Evolutionary conservation across 2,113 vertebrate species (phyloP), one percentile per base, ranked within the genome.

Genomic region (pig (Sus scrofa)): DNA sequence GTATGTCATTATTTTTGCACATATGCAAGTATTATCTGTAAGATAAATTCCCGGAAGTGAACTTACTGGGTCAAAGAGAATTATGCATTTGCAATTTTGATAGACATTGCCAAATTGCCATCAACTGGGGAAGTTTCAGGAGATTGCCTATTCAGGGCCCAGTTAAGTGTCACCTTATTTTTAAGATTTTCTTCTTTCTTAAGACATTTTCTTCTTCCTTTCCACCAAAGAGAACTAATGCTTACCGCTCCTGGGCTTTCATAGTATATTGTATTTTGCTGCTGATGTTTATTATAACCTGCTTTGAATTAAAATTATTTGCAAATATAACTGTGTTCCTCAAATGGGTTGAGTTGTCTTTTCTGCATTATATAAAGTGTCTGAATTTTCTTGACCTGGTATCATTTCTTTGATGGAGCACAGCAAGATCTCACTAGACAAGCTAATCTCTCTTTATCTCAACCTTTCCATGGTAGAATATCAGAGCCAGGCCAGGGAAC

Each of bases 351-450:
- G 20, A 73, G 26, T 96, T 65, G 18, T 84, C 37, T 91, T 90
- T 81, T 74, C 58, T 91, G 20, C 52, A 39, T 86, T 74, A 39
- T 70, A 32, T 74, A 91, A 81, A 27, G 39, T 94, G 18, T 16
- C n/a, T 95, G 50, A 60, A 39, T 92, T 92, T 73, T 75, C 34
- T 92, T 96, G 56, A 67, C 44, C 44, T 78, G 39, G 20, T 70
- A 52, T 82, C 75, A 83, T 39, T 89, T 91, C 56, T 92, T 84
- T 83, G 39, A 70, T 87, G 27, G 83, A 44, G 84, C 50, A 73
- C 30, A 44, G 78, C 34, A 92, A 91, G 32, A 62, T 82, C 56
- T 89, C 54, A 79, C 32, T 81, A 83, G 70, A 50, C 32, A 86
- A 9, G 12, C 15, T 78, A 58, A 89, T 90, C 15, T 91, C 11